These are phyloP conservation scores for Neopipo cinnamomea DNA, from an alignment of 2,113 vertebrate species.

Conservation along the genomic window DNA sequence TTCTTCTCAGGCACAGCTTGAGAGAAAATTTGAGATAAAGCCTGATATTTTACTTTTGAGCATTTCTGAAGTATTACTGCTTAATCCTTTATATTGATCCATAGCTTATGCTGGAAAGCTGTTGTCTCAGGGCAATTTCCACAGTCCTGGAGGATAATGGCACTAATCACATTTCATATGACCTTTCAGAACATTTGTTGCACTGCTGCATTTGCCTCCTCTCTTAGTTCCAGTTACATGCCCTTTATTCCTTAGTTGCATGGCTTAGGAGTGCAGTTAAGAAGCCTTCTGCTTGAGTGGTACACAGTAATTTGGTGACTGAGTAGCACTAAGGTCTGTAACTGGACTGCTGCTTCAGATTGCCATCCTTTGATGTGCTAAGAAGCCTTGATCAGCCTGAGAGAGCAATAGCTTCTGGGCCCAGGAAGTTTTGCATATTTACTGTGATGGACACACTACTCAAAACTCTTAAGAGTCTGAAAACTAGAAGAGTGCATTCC, in stretches of 20 bases:
- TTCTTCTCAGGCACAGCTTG: neutral
- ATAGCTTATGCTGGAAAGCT: neutral
- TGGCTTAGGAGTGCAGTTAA: neutral
- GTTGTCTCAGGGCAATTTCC: constrained; percentile 17
- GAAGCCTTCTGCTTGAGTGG: neutral
- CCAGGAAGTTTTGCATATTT: neutral
- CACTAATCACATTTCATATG: constrained; percentile 24
- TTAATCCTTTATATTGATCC: constrained; percentile 37
- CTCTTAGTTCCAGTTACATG: neutral
- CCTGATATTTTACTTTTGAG: neutral
- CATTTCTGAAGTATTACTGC: neutral
- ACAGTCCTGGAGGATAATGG: constrained; percentile 30
- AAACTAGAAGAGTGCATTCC: neutral
- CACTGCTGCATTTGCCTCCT: neutral
- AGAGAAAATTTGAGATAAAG: neutral
- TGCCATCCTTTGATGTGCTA: constrained; percentile 23
- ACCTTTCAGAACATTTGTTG: constrained; percentile 30
- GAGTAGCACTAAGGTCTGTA: neutral
- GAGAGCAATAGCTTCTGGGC: neutral
- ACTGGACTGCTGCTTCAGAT: neutral
- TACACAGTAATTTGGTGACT: neutral
- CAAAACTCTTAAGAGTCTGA: neutral
- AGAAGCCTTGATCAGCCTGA: constrained; percentile 7
- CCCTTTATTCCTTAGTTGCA: neutral
- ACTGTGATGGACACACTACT: neutral